Conservation (phyloP, 2,113 vertebrate genomes). For the Catharus minimus region DNA sequence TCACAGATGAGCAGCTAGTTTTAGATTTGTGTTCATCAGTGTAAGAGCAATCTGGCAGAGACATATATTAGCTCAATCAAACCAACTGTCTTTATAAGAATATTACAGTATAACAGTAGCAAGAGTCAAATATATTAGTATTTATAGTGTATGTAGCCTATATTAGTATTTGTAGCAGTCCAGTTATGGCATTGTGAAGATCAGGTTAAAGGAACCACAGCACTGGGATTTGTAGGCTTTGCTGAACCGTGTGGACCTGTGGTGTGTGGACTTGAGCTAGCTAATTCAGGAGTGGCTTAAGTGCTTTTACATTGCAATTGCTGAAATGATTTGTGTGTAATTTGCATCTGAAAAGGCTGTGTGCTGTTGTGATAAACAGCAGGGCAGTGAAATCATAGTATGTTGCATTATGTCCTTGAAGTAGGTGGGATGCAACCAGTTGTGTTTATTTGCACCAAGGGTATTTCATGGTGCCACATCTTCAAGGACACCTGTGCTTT, state of each 20-base stretch:
- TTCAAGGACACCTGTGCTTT: background rate
- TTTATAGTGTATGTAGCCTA: background rate
- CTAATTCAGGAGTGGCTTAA: background rate
- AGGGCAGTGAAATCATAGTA: background rate
- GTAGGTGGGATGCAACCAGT: background rate
- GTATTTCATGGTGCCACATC: background rate
- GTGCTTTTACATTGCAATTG: background rate
- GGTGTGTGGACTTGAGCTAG: background rate
- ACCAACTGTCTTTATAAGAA: background rate
- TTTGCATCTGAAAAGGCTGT: conserved; percentile 5
- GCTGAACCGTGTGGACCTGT: background rate
- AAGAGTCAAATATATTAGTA: background rate
- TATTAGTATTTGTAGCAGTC: background rate
- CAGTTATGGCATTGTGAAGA: background rate
- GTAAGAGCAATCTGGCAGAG: background rate
- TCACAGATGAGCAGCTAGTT: background rate
- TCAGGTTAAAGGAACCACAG: background rate
- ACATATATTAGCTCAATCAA: background rate
- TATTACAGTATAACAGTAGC: background rate
- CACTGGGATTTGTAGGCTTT: background rate
- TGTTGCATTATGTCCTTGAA: background rate
- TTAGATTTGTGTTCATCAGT: background rate
- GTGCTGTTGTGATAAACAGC: background rate
- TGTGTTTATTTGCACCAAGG: background rate
- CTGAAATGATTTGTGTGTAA: background rate